Evolutionary conservation across 1,140 invertebrate genomes (phyloP), one percentile per base, ranked within the genome.

Genomic region (Atta colombica): DNA sequence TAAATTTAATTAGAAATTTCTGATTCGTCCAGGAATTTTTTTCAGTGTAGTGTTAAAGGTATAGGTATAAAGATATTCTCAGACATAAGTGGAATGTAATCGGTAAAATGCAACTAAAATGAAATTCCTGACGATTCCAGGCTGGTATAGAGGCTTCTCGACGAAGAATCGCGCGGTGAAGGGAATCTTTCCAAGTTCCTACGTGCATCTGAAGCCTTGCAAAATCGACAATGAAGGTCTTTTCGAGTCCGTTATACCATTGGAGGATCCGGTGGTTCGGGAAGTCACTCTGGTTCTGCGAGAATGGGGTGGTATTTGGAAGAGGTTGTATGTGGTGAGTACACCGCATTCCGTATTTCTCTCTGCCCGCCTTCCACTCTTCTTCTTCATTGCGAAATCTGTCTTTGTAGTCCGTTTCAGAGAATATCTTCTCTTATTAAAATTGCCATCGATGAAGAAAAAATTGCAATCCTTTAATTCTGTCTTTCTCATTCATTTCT

Each of bases 281-380:
- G 98, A 99, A 95, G 98, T 99, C n/a, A 98, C 98, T 3, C 96
- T 97, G 80, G 98, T 99, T 0, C 95, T 99, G 14, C 96, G 98
- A 94, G 99, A 99, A 97, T 99, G 99, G 99, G 98, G 97, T 39
- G 95, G 97, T 87, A 97, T 99, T 82, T 99, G 98, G 98, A 99
- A 99, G 93, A 97, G 97, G 82, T 96, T 99, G 16, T 99, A 97
- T 96, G 97, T 98, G 96, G 98, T 98, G 95, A 96, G 97, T 75
- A 87, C 25, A 86, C 61, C 77, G 25, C n/a, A 35, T 39, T 16
- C 16, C 0, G 7, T n/a, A n/a, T 7, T 61, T 71, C 51, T 28
- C 80, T 14, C 72, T 14, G n/a, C 31, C 51, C 4, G 21, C 6
- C 51, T 51, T n/a, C 45, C 18, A 35, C 14, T 14, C 53, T 21